Conservation (phyloP, 2,797 vertebrate species). For the Garrulus glandarius region DNA sequence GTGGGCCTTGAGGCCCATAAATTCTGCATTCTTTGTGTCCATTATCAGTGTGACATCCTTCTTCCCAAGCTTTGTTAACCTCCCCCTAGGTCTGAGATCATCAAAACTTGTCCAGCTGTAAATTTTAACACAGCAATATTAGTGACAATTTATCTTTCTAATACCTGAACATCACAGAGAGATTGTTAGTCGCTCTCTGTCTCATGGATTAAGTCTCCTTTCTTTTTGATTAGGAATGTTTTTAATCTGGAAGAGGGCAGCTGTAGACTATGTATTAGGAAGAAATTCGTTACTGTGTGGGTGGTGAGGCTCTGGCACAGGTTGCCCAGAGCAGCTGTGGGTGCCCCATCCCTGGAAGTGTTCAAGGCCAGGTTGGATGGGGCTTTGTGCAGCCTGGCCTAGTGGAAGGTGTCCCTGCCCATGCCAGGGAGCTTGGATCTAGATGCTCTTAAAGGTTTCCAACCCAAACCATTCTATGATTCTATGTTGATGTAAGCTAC, state of each 20-base stretch:
- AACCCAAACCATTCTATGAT: not conserved
- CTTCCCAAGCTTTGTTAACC: not conserved
- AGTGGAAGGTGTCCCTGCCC: not conserved
- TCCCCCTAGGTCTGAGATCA: not conserved
- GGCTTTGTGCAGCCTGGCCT: not conserved
- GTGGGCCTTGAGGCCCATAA: not conserved
- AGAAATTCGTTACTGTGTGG: rapidly evolving
- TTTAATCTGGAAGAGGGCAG: not conserved
- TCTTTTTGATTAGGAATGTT: not conserved
- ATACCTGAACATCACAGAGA: not conserved
- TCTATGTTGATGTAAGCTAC: rapidly evolving
- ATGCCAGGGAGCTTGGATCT: rapidly evolving
- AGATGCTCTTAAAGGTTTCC: not conserved
- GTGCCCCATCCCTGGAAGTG: rapidly evolving
- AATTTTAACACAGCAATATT: not conserved
- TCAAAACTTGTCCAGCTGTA: not conserved
- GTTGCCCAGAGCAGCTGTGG: too few relatives aligned
- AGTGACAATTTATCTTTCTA: not conserved
- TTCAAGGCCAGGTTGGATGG: not conserved
- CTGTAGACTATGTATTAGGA: not conserved
- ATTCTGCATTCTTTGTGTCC: not conserved
- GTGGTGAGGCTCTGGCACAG: not conserved
- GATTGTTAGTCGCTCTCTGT: not conserved
- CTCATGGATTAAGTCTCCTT: not conserved
- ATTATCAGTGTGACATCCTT: not conserved